Conservation (phyloP, 2,113 vertebrate genomes). For the Clarias batrachus region DNA sequence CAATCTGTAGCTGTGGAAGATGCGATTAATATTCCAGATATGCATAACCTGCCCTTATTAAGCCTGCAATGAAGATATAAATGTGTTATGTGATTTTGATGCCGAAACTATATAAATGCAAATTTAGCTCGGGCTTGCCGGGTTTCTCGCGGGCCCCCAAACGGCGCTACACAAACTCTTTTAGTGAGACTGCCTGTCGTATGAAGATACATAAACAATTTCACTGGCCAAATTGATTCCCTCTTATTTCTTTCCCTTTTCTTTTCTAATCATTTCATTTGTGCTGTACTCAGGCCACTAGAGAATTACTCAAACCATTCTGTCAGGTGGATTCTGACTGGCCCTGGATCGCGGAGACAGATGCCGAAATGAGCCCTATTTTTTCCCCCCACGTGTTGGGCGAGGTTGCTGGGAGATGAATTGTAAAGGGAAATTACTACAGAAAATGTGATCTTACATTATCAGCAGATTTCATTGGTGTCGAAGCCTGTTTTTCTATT, state of each 20-base stretch:
- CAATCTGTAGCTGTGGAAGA: constrained; percentile 27
- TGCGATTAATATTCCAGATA: constrained; percentile 58
- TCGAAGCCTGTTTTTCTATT: neutral
- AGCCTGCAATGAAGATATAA: constrained; percentile 70
- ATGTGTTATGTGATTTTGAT: constrained; percentile 66
- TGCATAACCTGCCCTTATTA: constrained; percentile 67
- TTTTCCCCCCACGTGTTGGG: neutral
- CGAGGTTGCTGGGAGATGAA: constrained; percentile 6
- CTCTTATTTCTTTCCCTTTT: constrained; percentile 43
- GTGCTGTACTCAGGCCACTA: constrained; percentile 26
- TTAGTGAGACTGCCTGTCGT: constrained; percentile 50
- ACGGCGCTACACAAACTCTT: constrained; percentile 45
- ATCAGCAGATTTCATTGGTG: constrained; percentile 19
- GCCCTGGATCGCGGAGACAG: constrained; percentile 26
- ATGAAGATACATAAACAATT: constrained; percentile 60
- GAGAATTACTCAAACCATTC: constrained; percentile 30
- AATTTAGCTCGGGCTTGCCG: constrained; percentile 63
- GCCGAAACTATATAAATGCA: constrained; percentile 69
- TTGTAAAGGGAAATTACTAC: constrained; percentile 9
- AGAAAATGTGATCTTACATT: constrained; percentile 7
- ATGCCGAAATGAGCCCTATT: constrained; percentile 11
- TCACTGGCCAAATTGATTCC: constrained; percentile 59
- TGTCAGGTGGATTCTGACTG: constrained; percentile 28
- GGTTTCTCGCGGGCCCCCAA: constrained; percentile 48
- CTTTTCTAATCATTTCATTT: constrained; percentile 46